Evolutionary conservation across 2,797 vertebrate genomes (phyloP), one percentile per base, ranked within the genome.

Genomic region (Melanotaenia trifasciata): DNA sequence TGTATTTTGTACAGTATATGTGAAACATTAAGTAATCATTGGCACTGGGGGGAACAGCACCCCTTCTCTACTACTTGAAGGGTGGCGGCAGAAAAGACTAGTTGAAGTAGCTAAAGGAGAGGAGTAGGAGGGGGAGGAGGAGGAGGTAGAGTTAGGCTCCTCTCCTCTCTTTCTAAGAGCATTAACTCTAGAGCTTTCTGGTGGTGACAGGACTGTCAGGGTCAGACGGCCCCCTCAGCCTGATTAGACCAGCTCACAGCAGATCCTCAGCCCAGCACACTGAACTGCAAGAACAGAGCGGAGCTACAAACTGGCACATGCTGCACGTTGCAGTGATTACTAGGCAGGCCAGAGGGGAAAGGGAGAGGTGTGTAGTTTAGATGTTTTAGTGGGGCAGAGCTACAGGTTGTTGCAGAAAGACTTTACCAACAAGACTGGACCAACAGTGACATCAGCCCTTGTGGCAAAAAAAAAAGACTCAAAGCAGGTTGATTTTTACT

Each of bases 201-300:
- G 58, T 88, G 76, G 90, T 94, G 92, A 93, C 93, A 91, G 91
- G 90, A 78, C 88, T 92, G 92, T 93, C 92, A 92, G 90, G 93
- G 92, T 94, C 92, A 94, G 90, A 89, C 92, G 91, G 90, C 86
- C 80, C 45, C 86, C 88, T 92, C 90, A 93, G 90, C 92, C 93
- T 92, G 92, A 93, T 94, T 93, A 93, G 90, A 91, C 84, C 90
- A 89, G 92, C 92, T 93, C 92, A 90, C 89, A 82, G 90, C 84
- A 91, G 90, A 92, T 92, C 84, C 86, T 89, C 81, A 80, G 78
- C 79, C 66, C 71, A 64, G 70, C 74, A 81, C 76, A 60, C 84
- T 76, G 76, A 83, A 63, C 77, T 33, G 77, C 79, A 66, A 74
- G 72, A 58, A 73, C 69, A 40, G 81, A 76, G 68, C 36, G 79